A percentile compares a stretch with the other conserved stretches of the same genome.
Conservation (phyloP, 2,888 invertebrate species). For the Nowickia ferox region DNA sequence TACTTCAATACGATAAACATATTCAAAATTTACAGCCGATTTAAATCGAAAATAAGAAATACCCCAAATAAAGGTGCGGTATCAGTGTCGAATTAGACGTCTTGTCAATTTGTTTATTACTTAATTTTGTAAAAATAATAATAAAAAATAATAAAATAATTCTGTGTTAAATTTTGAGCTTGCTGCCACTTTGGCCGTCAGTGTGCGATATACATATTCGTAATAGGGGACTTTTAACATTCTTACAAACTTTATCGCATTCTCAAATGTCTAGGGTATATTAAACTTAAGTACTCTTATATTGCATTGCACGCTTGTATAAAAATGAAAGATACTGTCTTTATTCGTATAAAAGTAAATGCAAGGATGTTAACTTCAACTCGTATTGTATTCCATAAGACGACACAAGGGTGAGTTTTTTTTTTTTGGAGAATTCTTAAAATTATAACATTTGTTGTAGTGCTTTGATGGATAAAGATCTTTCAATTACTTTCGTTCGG, state of each 20-base stretch:
- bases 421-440: slow-evolving; percentile 16
- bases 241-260: slow-evolving; percentile 29
- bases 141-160: too few species aligned
- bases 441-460: slow-evolving; percentile 38
- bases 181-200: too few species aligned
- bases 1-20: too few species aligned
- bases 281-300: slow-evolving; percentile 48
- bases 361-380: slow-evolving; percentile 6
- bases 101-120: too few species aligned
- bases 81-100: too few species aligned
- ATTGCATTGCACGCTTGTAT: slow-evolving; percentile 1
- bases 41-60: too few species aligned
- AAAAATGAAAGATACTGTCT: slow-evolving; percentile 39
- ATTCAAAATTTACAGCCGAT: too few species aligned
- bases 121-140: too few species aligned
- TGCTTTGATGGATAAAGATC: slow-evolving; percentile 30
- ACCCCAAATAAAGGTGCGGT: too few species aligned
- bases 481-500: slow-evolving; percentile 20
- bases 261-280: slow-evolving; percentile 43
- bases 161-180: too few species aligned
- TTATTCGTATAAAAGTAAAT: slow-evolving; percentile 15
- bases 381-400: slow-evolving; percentile 12
- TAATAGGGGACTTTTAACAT: slow-evolving; percentile 1
- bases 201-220: background rate
- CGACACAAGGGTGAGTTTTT: slow-evolving; percentile 4